Percentiles rank a stretch among this genome's conserved stretches.
phyloP scores from a whole-genome alignment of 2,888 invertebrate genomes.

The Hanleya hanleyi region DNA sequence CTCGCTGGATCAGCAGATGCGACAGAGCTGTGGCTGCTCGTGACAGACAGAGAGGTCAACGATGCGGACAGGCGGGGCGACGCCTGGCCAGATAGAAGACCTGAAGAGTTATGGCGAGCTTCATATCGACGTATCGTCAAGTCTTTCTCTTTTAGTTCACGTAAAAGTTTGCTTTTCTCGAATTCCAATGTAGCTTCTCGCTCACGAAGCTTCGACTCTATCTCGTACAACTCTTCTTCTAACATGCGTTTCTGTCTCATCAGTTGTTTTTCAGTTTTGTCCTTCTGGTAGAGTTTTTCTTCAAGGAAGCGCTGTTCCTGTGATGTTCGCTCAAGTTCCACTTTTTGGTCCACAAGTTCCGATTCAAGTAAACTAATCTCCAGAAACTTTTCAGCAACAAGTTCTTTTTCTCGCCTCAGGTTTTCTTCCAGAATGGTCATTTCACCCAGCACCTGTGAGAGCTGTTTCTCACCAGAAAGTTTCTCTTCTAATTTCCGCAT shows the following conservation, averaged over 20 bases:
- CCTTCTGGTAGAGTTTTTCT: constrained; percentile 58
- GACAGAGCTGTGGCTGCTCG: not conserved
- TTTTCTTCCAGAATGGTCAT: constrained; percentile 53
- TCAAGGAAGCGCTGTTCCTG: constrained; percentile 59
- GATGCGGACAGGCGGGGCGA: not conserved
- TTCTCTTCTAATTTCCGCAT: constrained; percentile 48
- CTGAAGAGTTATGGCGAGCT: not conserved
- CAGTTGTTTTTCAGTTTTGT: constrained; percentile 57
- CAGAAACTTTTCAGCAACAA: constrained; percentile 49
- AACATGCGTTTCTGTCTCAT: constrained; percentile 61
- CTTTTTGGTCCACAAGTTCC: constrained; percentile 49
- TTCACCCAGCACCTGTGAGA: constrained; percentile 49
- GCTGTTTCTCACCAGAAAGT: constrained; percentile 40
- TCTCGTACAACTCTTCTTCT: constrained; percentile 59
- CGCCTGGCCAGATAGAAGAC: not conserved
- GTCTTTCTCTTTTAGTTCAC: constrained; percentile 43
- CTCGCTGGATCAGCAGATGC: constrained; percentile 9
- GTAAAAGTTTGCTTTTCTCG: constrained; percentile 54
- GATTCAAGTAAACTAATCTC: constrained; percentile 55
- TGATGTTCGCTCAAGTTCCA: constrained; percentile 51
- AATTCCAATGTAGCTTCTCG: constrained; percentile 54
- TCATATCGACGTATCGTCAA: constrained; percentile 1
- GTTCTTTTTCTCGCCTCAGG: constrained; percentile 55
- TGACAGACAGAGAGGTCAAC: not conserved
- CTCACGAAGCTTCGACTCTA: constrained; percentile 57